Conservation (phyloP, 64 coral and sea anemone genomes). For the Hydrozoanthus tunicans region DNA sequence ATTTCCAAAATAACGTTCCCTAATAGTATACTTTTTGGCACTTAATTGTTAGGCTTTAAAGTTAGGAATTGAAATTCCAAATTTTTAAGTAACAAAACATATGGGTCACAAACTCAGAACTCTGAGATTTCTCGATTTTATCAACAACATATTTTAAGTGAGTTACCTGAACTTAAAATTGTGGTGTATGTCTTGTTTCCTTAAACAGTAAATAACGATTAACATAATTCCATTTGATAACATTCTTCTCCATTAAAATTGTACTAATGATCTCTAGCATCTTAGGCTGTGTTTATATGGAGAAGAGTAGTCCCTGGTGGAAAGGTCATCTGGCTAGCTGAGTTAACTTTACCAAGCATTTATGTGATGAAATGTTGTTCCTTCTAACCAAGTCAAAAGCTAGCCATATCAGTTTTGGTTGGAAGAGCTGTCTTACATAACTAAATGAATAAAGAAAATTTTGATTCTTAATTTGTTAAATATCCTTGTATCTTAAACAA, state of each 20-base stretch:
- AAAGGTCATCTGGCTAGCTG: neutral
- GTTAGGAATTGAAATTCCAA: conserved; percentile 14
- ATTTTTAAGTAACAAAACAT: neutral
- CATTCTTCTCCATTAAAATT: conserved; percentile 24
- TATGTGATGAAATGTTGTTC: conserved; percentile 10
- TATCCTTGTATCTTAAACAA: neutral
- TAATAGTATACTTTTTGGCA: conserved; percentile 9
- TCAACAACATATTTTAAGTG: neutral
- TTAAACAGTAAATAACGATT: conserved; percentile 1
- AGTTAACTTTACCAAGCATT: conserved; percentile 13
- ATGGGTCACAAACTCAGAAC: conserved; percentile 30
- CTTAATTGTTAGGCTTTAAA: conserved; percentile 16
- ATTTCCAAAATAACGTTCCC: conserved; percentile 1
- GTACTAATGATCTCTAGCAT: conserved; percentile 3
- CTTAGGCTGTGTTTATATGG: neutral
- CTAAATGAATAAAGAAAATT: neutral
- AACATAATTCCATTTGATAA: conserved; percentile 6
- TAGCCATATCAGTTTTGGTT: conserved; percentile 23
- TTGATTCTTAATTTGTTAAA: neutral
- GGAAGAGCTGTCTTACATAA: conserved; percentile 18
- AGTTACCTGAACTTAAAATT: conserved; percentile 4
- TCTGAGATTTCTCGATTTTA: conserved; percentile 21
- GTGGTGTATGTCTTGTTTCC: neutral
- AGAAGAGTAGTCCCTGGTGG: neutral
- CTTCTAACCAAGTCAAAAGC: conserved; percentile 24